These are phyloP conservation scores for Aleiodes testaceus DNA, from an alignment of 2,888 invertebrate species.

Conservation along the genomic window DNA sequence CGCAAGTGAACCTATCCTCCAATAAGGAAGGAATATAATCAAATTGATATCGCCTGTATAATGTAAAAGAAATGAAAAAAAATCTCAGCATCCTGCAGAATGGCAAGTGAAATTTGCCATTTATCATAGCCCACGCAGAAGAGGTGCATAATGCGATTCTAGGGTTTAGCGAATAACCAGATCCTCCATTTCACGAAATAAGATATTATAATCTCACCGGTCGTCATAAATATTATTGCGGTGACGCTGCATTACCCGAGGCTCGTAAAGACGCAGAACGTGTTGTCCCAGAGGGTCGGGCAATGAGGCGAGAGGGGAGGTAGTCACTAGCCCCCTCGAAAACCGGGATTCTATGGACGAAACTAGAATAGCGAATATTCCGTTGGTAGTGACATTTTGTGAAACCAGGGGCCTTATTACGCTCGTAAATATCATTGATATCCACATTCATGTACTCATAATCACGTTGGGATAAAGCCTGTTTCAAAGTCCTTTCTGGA, in stretches of 20 bases:
- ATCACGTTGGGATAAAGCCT: constrained; percentile 34
- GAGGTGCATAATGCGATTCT: constrained; percentile 17
- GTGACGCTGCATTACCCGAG: constrained; percentile 63
- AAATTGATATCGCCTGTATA: too few relatives aligned
- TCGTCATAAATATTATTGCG: constrained; percentile 65
- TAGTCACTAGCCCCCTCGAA: neutral
- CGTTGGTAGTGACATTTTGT: constrained; percentile 46
- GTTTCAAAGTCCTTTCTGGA: constrained; percentile 4
- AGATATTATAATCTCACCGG: constrained; percentile 68
- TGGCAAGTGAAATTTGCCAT: constrained; percentile 58
- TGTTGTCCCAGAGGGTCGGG: constrained; percentile 59
- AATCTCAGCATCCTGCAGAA: constrained; percentile 48
- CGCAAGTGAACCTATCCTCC: too few relatives aligned
- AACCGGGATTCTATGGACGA: neutral
- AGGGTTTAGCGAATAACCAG: constrained; percentile 57
- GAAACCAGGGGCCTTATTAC: constrained; percentile 43
- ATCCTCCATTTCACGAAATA: constrained; percentile 62
- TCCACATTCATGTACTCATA: constrained; percentile 39
- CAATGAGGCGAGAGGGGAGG: neutral
- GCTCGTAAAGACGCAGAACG: constrained; percentile 66
- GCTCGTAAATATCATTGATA: constrained; percentile 52
- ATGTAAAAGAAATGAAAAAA: too few relatives aligned
- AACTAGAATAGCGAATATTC: neutral
- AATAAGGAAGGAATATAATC: too few relatives aligned
- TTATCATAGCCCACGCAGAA: constrained; percentile 45